phyloP scores from a whole-genome alignment of 2,888 invertebrate species.

The Vannuccia rotundouncinata region DNA sequence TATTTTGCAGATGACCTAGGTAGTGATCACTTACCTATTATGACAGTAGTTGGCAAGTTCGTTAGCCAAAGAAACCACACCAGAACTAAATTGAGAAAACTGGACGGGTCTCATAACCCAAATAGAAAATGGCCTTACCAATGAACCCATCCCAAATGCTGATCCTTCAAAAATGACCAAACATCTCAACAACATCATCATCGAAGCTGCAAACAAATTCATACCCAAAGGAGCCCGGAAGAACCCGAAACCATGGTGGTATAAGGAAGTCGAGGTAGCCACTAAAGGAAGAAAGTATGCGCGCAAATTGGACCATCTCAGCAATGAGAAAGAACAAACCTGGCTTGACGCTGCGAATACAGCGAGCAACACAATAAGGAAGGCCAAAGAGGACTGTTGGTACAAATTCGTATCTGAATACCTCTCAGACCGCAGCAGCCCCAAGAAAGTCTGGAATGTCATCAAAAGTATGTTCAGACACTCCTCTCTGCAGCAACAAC shows the following conservation, averaged over 20 bases:
- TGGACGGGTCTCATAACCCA: background rate
- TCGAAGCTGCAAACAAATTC: background rate
- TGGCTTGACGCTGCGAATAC: too few relatives aligned
- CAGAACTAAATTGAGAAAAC: background rate
- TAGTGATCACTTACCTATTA: background rate
- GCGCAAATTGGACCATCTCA: too few relatives aligned
- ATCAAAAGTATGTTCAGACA: too few relatives aligned
- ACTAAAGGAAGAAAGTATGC: background rate
- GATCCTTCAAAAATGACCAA: background rate
- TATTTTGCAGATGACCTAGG: background rate
- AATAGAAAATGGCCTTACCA: background rate
- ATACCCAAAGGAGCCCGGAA: background rate
- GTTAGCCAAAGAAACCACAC: background rate
- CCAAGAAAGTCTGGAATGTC: too few relatives aligned
- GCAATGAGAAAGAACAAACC: too few relatives aligned
- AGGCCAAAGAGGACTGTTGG: too few relatives aligned
- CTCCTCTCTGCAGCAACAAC: too few relatives aligned
- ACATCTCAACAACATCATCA: background rate
- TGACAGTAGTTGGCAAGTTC: background rate
- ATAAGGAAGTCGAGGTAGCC: background rate
- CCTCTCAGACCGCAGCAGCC: too few relatives aligned
- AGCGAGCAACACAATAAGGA: too few relatives aligned
- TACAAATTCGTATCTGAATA: too few relatives aligned
- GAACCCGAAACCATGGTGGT: background rate
- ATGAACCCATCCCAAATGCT: background rate